Percentiles rank a stretch among this genome's conserved stretches.
phyloP scores from a whole-genome alignment of 1,140 invertebrate species.

The Zaprionus ornatus region DNA sequence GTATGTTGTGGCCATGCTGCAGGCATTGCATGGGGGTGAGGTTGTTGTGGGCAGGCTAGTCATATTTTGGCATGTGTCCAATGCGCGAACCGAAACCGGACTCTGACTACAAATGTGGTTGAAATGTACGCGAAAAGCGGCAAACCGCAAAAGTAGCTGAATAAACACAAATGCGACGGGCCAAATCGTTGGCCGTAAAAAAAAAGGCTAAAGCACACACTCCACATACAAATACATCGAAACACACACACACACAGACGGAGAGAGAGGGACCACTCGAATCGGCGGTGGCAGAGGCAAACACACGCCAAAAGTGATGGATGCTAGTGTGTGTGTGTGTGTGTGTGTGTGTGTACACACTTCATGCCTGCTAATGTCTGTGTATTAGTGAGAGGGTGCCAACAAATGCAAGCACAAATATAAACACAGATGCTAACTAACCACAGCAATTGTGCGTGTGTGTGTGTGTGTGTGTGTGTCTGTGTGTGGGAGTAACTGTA shows the following conservation, averaged over 20 bases:
- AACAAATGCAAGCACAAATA: slow-evolving; percentile 77
- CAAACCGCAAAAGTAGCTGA: slow-evolving; percentile 80
- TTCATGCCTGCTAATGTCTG: background rate
- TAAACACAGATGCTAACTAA: slow-evolving; percentile 81
- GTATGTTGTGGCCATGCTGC: slow-evolving; percentile 10
- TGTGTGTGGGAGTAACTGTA: slow-evolving; percentile 7
- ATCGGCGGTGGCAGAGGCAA: slow-evolving; percentile 38
- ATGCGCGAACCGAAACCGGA: slow-evolving; percentile 56
- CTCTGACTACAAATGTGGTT: slow-evolving; percentile 78
- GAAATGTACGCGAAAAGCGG: slow-evolving; percentile 79
- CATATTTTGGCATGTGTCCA: slow-evolving; percentile 67
- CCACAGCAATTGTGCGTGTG: slow-evolving; percentile 58
- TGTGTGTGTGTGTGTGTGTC: slow-evolving; percentile 16
- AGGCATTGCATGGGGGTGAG: background rate
- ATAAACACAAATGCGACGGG: slow-evolving; percentile 77
- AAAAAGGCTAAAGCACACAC: slow-evolving; percentile 42
- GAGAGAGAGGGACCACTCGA: background rate
- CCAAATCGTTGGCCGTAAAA: slow-evolving; percentile 56
- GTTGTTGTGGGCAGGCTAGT: background rate
- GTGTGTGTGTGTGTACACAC: slow-evolving; percentile 26
- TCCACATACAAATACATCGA: too few species aligned
- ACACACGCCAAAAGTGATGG: slow-evolving; percentile 64
- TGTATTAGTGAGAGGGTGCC: slow-evolving; percentile 34
- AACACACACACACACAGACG: background rate
- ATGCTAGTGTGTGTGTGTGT: slow-evolving; percentile 35